Evolutionary conservation across 2,113 vertebrate genomes (phyloP).

Genomic region (Cyanoramphus novaezelandiae): DNA sequence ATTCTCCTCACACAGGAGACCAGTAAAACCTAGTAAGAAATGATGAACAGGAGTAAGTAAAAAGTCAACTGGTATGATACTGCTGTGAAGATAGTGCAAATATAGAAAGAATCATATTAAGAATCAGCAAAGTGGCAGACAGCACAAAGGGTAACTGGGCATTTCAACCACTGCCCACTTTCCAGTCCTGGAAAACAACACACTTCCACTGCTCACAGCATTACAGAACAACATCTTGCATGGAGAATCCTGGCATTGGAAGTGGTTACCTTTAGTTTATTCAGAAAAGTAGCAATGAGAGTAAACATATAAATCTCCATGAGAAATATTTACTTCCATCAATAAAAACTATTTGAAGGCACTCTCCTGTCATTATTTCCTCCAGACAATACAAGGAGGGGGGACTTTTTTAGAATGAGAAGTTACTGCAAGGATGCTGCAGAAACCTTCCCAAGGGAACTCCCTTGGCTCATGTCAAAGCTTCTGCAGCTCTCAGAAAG

Average conservation of each 20-base stretch:
- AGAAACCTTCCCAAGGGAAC: slow-evolving; percentile 1
- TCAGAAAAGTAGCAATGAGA: neutral
- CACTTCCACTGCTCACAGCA: neutral
- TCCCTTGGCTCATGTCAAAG: neutral
- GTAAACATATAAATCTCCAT: neutral
- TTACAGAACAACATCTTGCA: neutral
- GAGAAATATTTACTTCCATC: neutral
- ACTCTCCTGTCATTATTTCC: neutral
- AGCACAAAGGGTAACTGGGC: neutral
- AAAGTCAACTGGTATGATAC: neutral
- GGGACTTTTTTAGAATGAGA: neutral
- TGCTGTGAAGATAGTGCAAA: neutral
- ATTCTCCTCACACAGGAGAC: slow-evolving; percentile 85
- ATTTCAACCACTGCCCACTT: neutral
- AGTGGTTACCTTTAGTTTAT: neutral
- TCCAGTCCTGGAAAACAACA: slow-evolving; percentile 11
- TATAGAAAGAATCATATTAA: neutral
- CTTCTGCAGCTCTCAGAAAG: neutral
- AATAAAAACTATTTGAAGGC: neutral
- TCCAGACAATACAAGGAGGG: neutral
- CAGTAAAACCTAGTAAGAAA: slow-evolving; percentile 82
- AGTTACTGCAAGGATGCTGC: neutral
- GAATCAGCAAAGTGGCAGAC: neutral
- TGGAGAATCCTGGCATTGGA: neutral
- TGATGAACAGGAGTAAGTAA: neutral